Conservation (phyloP, 2,113 vertebrate genomes). For the Muntiacus muntjak region DNA sequence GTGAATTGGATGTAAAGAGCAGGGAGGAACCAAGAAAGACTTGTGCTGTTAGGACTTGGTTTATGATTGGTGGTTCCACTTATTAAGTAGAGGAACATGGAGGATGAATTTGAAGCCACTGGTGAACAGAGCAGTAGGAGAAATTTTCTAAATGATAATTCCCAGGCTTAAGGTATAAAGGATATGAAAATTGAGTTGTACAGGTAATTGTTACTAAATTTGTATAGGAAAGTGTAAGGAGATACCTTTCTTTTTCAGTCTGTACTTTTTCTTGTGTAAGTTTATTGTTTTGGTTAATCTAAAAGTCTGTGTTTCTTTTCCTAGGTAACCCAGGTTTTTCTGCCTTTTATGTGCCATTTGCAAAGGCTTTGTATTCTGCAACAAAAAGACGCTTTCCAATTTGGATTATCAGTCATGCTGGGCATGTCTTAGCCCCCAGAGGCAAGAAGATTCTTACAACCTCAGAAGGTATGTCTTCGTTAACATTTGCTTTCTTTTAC, state of each 20-base stretch:
- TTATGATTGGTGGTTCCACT: not conserved
- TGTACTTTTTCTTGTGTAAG: not conserved
- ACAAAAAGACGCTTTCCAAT: constrained; percentile 85
- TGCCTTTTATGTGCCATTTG: constrained; percentile 90
- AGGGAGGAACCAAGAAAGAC: not conserved
- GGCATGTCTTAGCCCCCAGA: constrained; percentile 86
- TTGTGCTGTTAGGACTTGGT: not conserved
- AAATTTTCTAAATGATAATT: not conserved
- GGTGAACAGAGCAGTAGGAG: not conserved
- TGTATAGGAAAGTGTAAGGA: not conserved
- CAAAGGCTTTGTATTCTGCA: constrained; percentile 84
- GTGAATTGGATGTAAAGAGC: not conserved
- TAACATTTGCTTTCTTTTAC: not conserved
- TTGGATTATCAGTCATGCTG: constrained; percentile 94
- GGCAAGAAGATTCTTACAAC: constrained; percentile 80
- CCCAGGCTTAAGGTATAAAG: not conserved
- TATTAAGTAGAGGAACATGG: not conserved
- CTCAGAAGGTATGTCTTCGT: constrained; percentile 46
- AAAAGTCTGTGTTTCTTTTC: constrained; percentile 62
- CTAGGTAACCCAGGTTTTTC: constrained; percentile 94
- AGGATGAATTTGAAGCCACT: not conserved
- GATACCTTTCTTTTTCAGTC: not conserved
- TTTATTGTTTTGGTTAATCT: constrained; percentile 35
- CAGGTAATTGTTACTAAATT: not conserved
- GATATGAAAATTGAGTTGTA: not conserved